Percentiles rank a stretch among this genome's conserved stretches.
Evolutionary conservation across 2,113 vertebrate species (phyloP).

Genomic region (Chloebia gouldiae): DNA sequence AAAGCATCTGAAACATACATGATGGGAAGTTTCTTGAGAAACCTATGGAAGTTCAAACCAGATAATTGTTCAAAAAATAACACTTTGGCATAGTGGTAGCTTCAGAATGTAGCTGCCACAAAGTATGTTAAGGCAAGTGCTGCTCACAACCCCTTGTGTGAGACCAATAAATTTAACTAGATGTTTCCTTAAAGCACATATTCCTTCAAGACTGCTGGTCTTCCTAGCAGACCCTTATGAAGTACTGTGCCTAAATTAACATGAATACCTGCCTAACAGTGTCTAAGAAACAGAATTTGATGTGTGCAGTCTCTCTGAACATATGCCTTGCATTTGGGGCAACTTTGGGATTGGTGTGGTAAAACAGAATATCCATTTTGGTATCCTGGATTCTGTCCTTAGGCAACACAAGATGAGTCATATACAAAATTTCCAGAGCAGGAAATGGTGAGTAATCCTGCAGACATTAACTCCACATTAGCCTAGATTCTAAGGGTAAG

Average conservation of each 20-base stretch:
- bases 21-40: not conserved
- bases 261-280: not conserved
- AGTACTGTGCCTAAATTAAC: not conserved
- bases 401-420: not conserved
- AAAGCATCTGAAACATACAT: not conserved
- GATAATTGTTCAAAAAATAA: not conserved
- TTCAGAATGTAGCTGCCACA: not conserved
- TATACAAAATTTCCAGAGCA: not conserved
- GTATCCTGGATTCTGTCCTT: not conserved
- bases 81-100: not conserved
- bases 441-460: not conserved
- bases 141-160: not conserved
- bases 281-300: not conserved
- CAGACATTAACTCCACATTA: not conserved
- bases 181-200: not conserved
- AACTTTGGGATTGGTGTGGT: not conserved
- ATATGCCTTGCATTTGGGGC: fast-evolving
- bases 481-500: not conserved
- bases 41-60: not conserved
- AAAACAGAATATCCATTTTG: not conserved
- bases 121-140: not conserved
- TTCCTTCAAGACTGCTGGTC: not conserved
- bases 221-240: not conserved
- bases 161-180: not conserved
- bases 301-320: not conserved